Evolutionary conservation across 2,888 invertebrate species (phyloP).

Genomic region (Lampropteryx suffumata): DNA sequence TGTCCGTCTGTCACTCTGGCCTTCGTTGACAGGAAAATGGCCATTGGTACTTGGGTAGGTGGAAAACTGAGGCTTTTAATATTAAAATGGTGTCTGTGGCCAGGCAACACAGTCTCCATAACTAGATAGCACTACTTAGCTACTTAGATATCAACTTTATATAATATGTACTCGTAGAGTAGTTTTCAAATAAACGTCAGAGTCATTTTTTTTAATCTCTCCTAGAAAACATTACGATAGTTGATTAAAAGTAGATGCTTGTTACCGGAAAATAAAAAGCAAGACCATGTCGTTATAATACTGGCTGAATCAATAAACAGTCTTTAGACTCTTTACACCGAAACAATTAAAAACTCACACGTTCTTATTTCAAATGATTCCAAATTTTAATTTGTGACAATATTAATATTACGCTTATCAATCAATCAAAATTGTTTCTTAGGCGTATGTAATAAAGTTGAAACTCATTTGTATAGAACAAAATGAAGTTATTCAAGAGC

Average conservation of each 20-base stretch:
- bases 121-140: too few species aligned
- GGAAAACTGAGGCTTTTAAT: constrained; percentile 66
- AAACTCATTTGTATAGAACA: constrained; percentile 39
- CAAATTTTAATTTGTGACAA: constrained; percentile 57
- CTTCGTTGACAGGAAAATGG: constrained; percentile 72
- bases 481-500: constrained; percentile 54
- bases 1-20: constrained; percentile 56
- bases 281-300: constrained; percentile 17
- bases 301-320: constrained; percentile 29
- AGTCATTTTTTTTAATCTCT: too few species aligned
- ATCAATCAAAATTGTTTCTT: constrained; percentile 6
- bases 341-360: constrained; percentile 49
- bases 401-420: constrained; percentile 27
- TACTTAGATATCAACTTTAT: too few species aligned
- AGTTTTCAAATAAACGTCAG: too few species aligned
- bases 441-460: constrained; percentile 24
- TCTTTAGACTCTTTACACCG: constrained; percentile 26
- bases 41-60: constrained; percentile 50
- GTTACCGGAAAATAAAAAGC: constrained; percentile 3
- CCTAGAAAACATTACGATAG: too few species aligned
- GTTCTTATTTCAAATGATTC: constrained; percentile 71
- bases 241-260: too few species aligned
- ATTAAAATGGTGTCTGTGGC: constrained; percentile 51
- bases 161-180: too few species aligned
- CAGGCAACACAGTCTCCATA: constrained; percentile 29